Conservation (phyloP, 2,113 vertebrate genomes). For the Xiphophorus hellerii region DNA sequence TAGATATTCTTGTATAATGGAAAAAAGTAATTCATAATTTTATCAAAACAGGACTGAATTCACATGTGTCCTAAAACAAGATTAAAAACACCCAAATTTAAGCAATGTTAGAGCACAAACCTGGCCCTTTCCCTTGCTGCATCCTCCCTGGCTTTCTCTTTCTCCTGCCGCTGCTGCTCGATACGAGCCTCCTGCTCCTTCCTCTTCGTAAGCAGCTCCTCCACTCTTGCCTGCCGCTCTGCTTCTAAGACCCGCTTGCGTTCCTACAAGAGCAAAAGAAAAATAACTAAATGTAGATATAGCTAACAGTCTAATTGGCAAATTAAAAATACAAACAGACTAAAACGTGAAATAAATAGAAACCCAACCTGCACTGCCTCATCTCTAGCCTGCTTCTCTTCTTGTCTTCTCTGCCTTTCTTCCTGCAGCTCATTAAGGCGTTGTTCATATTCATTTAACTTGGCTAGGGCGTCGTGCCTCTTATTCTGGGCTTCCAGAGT, state of each 20-base stretch:
- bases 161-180: constrained; percentile 95
- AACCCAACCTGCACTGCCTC: constrained; percentile 94
- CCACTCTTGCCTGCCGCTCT: constrained; percentile 94
- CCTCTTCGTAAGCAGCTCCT: constrained; percentile 90
- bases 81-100: background rate
- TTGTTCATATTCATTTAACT: constrained; percentile 96
- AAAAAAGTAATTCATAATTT: background rate
- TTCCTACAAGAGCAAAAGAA: constrained; percentile 79
- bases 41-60: background rate
- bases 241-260: constrained; percentile 94
- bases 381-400: constrained; percentile 97
- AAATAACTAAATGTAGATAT: background rate
- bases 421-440: constrained; percentile 97
- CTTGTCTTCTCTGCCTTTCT: constrained; percentile 92
- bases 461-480: constrained; percentile 94
- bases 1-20: background rate
- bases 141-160: constrained; percentile 94
- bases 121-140: constrained; percentile 95
- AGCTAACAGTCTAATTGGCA: background rate
- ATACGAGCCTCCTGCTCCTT: constrained; percentile 96
- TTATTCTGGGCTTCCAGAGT: constrained; percentile 99
- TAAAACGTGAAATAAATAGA: background rate
- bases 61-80: background rate
- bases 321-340: background rate
- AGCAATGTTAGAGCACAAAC: constrained; percentile 64